Evolutionary conservation across 2,888 invertebrate genomes (phyloP), one percentile per base, ranked within the genome.

Genomic region (Troides helena): DNA sequence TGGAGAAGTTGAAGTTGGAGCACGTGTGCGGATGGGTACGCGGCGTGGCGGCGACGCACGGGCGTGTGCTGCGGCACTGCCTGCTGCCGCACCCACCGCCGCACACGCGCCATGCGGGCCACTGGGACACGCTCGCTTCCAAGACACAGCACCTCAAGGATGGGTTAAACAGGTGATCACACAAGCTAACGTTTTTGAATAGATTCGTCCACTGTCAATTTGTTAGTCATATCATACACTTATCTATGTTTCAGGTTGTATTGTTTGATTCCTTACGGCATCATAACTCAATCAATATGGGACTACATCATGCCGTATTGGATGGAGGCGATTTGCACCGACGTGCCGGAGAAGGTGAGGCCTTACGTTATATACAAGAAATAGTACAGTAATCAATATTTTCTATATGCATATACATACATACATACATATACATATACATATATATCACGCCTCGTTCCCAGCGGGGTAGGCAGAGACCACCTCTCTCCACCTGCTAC

Each of bases 301-400:
- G 98, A 99, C 84, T 96, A 96, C 84, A 98, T 99, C 30, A 99
- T 99, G 98, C 99, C 99, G 0, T 97, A 98, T 79, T 99, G 99
- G 99, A 96, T 99, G 96, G 99, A 99, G 87, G 98, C 99, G 0
- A 98, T 99, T 75, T 97, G 97, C 65, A 96, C 96, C 72, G 98
- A 98, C 82, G 97, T 98, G 0, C 97, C 97, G 0, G 97, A 98
- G 84, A 96, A 97, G 84, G 98, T 88, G 72, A 68, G 62, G 14
- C 30, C 17, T 65, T 59, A 23, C 2, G 3, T 25, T 64, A 10
- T 39, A 39, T 39, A 39, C 1, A 39, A 39, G 7, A 10, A 1
- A 10, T 39, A 10, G 10, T 39, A 10, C 39, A 39, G 39, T 10
- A 10, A 39, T 10, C 39, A 10, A 1, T 30, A 30, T 30, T 30